phyloP scores from a whole-genome alignment of 2,888 invertebrate genomes.

The Agriopis leucophaearia region DNA sequence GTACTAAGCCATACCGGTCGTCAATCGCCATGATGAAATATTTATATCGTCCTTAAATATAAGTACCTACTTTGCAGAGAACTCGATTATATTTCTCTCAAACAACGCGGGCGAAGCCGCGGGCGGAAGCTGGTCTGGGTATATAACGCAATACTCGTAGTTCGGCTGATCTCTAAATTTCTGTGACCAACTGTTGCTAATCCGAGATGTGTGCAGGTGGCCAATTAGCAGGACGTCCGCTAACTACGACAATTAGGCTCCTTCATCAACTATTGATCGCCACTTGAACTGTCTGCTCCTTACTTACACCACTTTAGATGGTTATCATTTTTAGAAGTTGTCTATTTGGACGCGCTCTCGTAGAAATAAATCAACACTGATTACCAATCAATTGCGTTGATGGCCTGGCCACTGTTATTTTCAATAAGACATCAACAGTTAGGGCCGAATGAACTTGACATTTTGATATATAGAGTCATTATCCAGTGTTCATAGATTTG shows the following conservation, averaged over 20 bases:
- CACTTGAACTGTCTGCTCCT: constrained; percentile 59
- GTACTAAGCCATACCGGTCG: too few relatives aligned
- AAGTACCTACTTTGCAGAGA: too few relatives aligned
- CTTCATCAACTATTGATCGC: constrained; percentile 63
- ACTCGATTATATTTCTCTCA: too few relatives aligned
- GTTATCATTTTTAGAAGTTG: constrained; percentile 31
- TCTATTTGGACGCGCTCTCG: constrained; percentile 26
- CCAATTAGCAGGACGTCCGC: constrained; percentile 41
- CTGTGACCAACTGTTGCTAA: constrained; percentile 29
- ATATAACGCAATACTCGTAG: too few relatives aligned
- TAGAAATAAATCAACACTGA: constrained; percentile 37
- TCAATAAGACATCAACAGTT: constrained; percentile 5
- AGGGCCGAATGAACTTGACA: background rate
- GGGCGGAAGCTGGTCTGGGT: too few relatives aligned
- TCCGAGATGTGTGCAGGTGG: constrained; percentile 43
- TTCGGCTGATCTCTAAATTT: too few relatives aligned
- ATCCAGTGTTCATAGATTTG: too few relatives aligned
- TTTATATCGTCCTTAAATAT: too few relatives aligned
- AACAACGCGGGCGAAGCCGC: too few relatives aligned
- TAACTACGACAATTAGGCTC: constrained; percentile 55
- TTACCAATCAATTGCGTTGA: constrained; percentile 29
- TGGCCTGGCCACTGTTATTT: constrained; percentile 18
- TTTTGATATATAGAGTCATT: background rate
- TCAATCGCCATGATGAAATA: too few relatives aligned
- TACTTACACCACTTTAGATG: constrained; percentile 33